Evolutionary conservation across 2,113 vertebrate genomes (phyloP).

Genomic region (Spilogale gracilis): DNA sequence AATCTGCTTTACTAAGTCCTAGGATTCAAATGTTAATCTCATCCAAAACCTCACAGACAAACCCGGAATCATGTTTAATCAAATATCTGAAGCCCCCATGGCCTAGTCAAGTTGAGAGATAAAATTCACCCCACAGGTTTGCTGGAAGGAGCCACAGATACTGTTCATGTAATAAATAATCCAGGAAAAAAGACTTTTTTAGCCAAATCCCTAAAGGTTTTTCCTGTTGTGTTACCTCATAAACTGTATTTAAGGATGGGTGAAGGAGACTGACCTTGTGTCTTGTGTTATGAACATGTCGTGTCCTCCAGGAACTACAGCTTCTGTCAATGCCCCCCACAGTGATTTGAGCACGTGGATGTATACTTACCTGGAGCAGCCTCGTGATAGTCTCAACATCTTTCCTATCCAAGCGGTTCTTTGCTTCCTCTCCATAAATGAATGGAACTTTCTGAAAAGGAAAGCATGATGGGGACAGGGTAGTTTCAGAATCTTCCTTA

Average conservation of each 20-base stretch:
- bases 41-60: neutral
- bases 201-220: neutral
- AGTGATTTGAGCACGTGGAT: neutral
- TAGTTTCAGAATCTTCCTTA: conserved; percentile 48
- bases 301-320: neutral
- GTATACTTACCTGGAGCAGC: neutral
- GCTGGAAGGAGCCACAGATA: neutral
- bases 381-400: neutral
- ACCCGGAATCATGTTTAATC: neutral
- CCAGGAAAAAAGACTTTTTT: neutral
- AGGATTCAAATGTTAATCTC: neutral
- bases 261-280: conserved; percentile 5
- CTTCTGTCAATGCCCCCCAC: neutral
- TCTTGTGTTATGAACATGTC: neutral
- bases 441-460: conserved; percentile 25
- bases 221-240: neutral
- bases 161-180: conserved; percentile 44
- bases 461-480: neutral
- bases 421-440: neutral
- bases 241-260: neutral
- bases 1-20: neutral
- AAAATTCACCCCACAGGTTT: neutral
- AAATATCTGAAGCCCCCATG: neutral
- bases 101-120: neutral
- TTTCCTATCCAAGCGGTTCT: conserved; percentile 19